Conservation (phyloP, 2,888 invertebrate genomes). For the Ametastegia equiseti region DNA sequence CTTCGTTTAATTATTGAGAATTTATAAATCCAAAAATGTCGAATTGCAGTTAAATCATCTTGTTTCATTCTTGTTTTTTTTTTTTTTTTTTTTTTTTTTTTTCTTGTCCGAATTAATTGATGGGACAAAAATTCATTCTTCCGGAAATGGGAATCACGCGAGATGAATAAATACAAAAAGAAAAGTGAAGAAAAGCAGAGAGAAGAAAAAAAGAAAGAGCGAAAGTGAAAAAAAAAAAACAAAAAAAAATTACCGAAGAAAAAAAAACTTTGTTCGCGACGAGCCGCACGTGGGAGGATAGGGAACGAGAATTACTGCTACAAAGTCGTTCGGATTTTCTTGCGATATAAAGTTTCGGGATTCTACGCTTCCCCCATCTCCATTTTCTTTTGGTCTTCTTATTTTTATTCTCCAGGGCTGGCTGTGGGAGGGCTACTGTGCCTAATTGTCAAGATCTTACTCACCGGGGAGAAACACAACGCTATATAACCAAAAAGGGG, state of each 20-base stretch:
- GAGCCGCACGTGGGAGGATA: not conserved
- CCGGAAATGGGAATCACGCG: too few species aligned
- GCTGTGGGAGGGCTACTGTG: not conserved
- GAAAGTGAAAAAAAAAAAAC: not conserved
- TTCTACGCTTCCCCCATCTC: not conserved
- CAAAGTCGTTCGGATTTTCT: not conserved
- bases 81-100: not conserved
- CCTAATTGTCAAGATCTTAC: not conserved
- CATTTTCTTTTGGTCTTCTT: not conserved
- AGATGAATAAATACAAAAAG: too few species aligned
- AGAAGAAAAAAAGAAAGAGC: not conserved
- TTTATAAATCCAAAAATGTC: too few species aligned
- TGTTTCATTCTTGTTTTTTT: not conserved
- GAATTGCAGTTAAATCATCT: not conserved
- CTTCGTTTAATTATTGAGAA: too few species aligned
- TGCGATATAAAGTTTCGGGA: not conserved
- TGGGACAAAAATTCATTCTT: not conserved
- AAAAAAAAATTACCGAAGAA: not conserved
- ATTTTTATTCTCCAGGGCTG: too few species aligned
- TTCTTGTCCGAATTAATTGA: not conserved
- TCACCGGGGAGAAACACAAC: too few species aligned
- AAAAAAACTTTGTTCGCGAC: not conserved
- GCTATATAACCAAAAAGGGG: too few species aligned
- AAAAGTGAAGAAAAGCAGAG: not conserved
- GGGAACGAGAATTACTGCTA: not conserved